Base-by-base conservation (phyloP, 2,113 vertebrate genomes). In the Machaerirhynchus nigripectus region DNA sequence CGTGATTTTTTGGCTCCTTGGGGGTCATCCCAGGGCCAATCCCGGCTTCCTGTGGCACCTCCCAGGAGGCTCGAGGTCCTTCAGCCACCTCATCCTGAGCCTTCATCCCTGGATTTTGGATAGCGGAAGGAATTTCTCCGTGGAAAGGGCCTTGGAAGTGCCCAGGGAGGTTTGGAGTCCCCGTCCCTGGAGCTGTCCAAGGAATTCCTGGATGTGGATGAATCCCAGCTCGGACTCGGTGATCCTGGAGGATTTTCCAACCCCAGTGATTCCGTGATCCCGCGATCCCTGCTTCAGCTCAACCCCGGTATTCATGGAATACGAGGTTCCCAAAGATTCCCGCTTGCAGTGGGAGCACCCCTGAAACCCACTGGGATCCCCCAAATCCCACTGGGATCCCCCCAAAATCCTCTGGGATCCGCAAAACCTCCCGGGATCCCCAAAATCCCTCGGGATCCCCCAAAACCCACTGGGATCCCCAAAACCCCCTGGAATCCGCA, bases 151-250 rank as follows among this genome's bases (percentile, higher is more conserved):
- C 1, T 30, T 65, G 77, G 60, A 67, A 46, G 0, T 14, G 18
- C 33, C 37, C 59, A 24, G 33, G 13, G 22, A 20, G 3, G 3
- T 39, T 50, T 52, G 69, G 19, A 39, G 0, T n/a, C 1, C 24
- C 3, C 68, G 21, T 11, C 9, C 28, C 15, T 67, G 68, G 50
- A 59, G 8, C 13, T 30, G 8, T 30, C 63, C 37, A 19, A 2
- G 23, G 47, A 59, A 74, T 22, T 33, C 20, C 19, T 17, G 60
- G 28, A 39, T 4, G 11, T 52, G 59, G 26, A 39, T 46, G 0
- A 0, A 0, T 6, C 23, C 1, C 26, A 24, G 9, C 1, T 17
- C 14, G 19, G 10, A 9, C 4, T 24, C 0, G 3, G 6, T 39
- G 8, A 15, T 67, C 28, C 37, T 11, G 33, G 28, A 17, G 33